Base-by-base conservation (phyloP, 2,113 vertebrate genomes). In the Vulpes lagopus region DNA sequence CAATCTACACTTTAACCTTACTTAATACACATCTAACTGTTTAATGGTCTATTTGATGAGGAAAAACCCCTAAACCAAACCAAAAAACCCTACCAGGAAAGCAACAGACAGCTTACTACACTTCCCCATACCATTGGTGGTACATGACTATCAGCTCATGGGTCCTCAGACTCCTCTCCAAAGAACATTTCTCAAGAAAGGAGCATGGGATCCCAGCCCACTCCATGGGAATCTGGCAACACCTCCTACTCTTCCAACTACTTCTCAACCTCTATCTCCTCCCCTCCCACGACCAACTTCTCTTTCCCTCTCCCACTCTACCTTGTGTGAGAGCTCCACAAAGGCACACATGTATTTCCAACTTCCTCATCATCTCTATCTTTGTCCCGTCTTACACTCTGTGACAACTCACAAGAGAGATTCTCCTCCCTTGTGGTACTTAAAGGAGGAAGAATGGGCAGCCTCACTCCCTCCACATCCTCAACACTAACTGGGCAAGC, bases 61-160 rank as follows among this genome's bases (percentile, higher is more conserved):
- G n/a, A 64, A 55, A 17, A 64, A 30, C 10, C 43, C 11, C 43
- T 53, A 87, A 53, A 51, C 25, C 74, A 30, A 78, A 78, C 74
- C 15, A 49, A 89, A 20, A 25, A 80, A 5, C 30, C 84, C 74
- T 60, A 60, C 82, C 65, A 82, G 69, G 55, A 67, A 93, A 64
- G 32, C 64, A 80, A 59, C 11, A 53, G 5, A 38, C 11, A 76
- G 53, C 8, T 78, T 10, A 59, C 3, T 62, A 6, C 49, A 38
- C 11, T 0, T 38, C n/a, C 57, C 49, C 22, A 25, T 1, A 9
- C 25, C 32, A 23, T 7, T 4, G 11, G 10, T 1, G 19, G 51
- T 35, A 17, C 30, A 22, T n/a, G 62, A 59, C 3, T 15, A 12
- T 5, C 7, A n/a, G 49, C 30, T 85, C n/a, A 20, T 0, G 20